Base-by-base conservation (phyloP, 2,888 invertebrate genomes). In the Perizoma affinitatum region DNA sequence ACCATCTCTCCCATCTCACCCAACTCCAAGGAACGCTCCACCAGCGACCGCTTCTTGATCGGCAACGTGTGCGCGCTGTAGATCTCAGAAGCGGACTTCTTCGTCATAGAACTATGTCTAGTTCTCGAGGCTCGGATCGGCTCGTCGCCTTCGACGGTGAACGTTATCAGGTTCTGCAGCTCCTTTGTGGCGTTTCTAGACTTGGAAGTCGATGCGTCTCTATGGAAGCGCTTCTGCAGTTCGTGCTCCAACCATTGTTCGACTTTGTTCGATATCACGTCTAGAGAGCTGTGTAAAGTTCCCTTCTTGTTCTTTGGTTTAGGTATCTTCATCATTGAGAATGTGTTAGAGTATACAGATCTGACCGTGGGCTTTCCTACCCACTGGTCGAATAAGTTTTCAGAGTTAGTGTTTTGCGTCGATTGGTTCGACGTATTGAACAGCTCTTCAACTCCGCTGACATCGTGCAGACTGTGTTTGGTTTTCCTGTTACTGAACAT, bases 361-460 rank as follows among this genome's bases (percentile, higher is more conserved):
- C 70, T 80, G 0, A 82, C 60, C 0, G 69, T 71, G 5, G 84
- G 84, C 51, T 78, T 83, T 0, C 88, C 88, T 22, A 86, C 46
- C 9, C 86, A 56, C 45, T 65, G 73, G 46, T 87, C 88, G 69
- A 88, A 88, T 8, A 83, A 61, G 1, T 47, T 71, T 7, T 87
- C 85, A 0, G 79, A 65, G 10, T 72, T 71, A 0, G 79, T 64
- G 10, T 72, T 71, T 6, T 46, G 59, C 2, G 54, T 54, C 0
- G 80, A 77, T 0, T 53, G 60, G 43, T 52, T 63, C 4, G 83
- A 76, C 42, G 78, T 78, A 42, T 84, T 71, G 57, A 86, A 86
- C 2, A 92, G 58, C 57, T 84, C 83, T 42, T 86, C 86, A 0
- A 92, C 75, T 0, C 90, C 91, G 61, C 89, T 90, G 9, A 90